Percentiles rank a stretch among this genome's conserved stretches.
These are phyloP conservation scores for Lamellibrachia columna DNA, from an alignment of 2,888 invertebrate species.

Conservation along the genomic window DNA sequence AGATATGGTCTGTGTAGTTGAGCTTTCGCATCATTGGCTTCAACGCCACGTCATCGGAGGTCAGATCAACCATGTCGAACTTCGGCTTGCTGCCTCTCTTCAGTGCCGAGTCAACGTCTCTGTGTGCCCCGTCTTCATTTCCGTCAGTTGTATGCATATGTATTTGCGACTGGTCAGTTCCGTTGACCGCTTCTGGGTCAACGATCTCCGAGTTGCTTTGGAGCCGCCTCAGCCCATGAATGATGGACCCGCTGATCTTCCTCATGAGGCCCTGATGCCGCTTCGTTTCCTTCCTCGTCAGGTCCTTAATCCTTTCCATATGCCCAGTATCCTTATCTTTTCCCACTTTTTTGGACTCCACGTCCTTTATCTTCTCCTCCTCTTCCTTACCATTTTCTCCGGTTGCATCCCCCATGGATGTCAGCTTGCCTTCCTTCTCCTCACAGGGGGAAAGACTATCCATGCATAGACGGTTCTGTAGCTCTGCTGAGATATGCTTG, in stretches of 20 bases:
- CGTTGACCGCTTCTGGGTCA: neutral
- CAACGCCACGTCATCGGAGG: constrained; percentile 32
- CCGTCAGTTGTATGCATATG: neutral
- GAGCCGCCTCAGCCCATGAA: neutral
- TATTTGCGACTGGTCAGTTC: neutral
- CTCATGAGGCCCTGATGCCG: neutral
- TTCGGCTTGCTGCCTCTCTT: constrained; percentile 17
- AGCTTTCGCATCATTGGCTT: constrained; percentile 26
- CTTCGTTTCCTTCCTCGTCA: neutral
- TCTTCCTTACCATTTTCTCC: neutral
- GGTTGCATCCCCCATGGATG: neutral
- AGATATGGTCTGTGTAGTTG: constrained; percentile 28
- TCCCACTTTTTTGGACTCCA: neutral
- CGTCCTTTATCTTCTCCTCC: neutral
- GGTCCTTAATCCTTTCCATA: neutral
- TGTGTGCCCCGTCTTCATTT: neutral
- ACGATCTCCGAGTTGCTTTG: neutral
- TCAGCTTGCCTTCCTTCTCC: neutral
- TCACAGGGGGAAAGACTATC: neutral
- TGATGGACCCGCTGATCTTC: neutral
- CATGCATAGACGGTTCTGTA: neutral
- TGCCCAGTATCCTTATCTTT: constrained; percentile 18
- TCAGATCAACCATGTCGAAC: constrained; percentile 39
- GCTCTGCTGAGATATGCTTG: neutral
- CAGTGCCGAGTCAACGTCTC: neutral